Evolutionary conservation across 2,888 invertebrate species (phyloP).

Genomic region (Heliothis peltigera): DNA sequence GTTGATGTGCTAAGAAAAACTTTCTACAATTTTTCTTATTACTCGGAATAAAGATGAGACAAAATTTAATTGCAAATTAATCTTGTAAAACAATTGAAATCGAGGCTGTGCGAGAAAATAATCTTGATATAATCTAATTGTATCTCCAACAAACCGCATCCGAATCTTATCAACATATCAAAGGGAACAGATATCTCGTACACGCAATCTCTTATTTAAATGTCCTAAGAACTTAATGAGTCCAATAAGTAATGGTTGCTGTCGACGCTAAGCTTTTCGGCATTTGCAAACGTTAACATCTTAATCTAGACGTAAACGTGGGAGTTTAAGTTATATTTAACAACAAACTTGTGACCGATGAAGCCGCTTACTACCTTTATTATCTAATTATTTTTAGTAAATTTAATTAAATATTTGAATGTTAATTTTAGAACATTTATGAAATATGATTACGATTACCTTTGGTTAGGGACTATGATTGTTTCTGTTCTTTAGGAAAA

Average conservation of each 20-base stretch:
- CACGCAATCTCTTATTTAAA: conserved; percentile 31
- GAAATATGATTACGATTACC: too few species aligned
- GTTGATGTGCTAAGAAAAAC: too few species aligned
- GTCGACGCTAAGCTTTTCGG: conserved; percentile 54
- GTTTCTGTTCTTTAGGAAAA: neutral
- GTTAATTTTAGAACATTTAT: neutral
- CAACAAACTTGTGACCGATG: conserved; percentile 14
- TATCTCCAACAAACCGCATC: neutral
- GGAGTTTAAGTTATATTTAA: conserved; percentile 33
- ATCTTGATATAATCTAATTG: too few species aligned
- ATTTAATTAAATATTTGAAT: neutral
- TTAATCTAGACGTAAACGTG: conserved; percentile 52
- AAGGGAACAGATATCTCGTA: neutral
- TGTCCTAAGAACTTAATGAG: conserved; percentile 38
- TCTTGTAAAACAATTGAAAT: too few species aligned
- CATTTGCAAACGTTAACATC: conserved; percentile 53
- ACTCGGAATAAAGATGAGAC: too few species aligned
- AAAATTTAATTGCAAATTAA: too few species aligned
- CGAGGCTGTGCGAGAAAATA: too few species aligned
- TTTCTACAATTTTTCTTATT: too few species aligned
- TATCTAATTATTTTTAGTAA: neutral
- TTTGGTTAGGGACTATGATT: neutral
- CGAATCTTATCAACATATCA: neutral
- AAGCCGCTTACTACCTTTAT: conserved; percentile 4
- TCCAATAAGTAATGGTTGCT: conserved; percentile 53